Evolutionary conservation across 2,888 invertebrate genomes (phyloP).

Genomic region (Oxycera nigricornis): DNA sequence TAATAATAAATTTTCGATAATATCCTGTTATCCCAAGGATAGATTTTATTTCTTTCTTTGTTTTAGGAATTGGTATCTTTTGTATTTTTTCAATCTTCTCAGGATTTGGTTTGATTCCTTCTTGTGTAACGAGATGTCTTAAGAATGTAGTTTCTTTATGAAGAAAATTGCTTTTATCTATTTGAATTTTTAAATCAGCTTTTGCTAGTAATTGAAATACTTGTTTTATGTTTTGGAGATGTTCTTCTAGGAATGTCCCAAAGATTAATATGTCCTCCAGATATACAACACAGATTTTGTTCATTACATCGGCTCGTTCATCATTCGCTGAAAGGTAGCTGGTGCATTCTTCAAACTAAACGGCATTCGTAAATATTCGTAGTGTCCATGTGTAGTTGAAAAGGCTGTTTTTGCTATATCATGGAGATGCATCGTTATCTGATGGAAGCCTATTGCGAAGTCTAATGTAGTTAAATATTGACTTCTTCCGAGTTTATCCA

Average conservation of each 20-base stretch:
- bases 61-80: slow-evolving; percentile 49
- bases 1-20: slow-evolving; percentile 2
- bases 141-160: slow-evolving; percentile 41
- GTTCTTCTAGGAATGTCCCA: slow-evolving; percentile 43
- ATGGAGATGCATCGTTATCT: slow-evolving; percentile 38
- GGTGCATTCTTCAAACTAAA: slow-evolving; percentile 59
- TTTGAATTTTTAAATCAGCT: slow-evolving; percentile 42
- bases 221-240: slow-evolving; percentile 38
- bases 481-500: slow-evolving; percentile 44
- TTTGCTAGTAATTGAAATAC: slow-evolving; percentile 41
- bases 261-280: slow-evolving; percentile 43
- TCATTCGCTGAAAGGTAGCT: slow-evolving; percentile 45
- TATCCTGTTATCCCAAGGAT: neutral
- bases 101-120: slow-evolving; percentile 52
- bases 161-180: slow-evolving; percentile 36
- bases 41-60: slow-evolving; percentile 49
- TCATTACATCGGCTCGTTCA: slow-evolving; percentile 47
- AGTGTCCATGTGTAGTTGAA: slow-evolving; percentile 46
- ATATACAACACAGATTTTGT: slow-evolving; percentile 46
- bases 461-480: slow-evolving; percentile 32
- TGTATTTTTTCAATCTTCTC: slow-evolving; percentile 50
- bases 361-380: slow-evolving; percentile 54
- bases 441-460: slow-evolving; percentile 31
- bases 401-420: slow-evolving; percentile 52
- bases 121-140: slow-evolving; percentile 51